Evolutionary conservation across 2,113 vertebrate species (phyloP), one percentile per base, ranked within the genome.

Genomic region (Salvelinus namaycush): DNA sequence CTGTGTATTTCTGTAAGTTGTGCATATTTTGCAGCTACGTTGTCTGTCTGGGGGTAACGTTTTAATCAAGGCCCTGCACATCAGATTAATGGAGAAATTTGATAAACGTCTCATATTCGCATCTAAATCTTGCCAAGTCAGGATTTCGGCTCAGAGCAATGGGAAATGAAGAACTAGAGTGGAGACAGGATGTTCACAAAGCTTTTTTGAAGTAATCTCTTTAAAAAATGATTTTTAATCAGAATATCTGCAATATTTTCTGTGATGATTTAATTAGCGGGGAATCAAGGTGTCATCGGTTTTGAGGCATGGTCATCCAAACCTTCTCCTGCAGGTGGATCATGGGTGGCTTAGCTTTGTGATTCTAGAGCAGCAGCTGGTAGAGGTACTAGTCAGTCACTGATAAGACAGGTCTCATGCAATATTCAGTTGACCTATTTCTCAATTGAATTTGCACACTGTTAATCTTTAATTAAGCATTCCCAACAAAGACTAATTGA

Each of bases 21-120:
- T 85, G 85, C 90, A 76, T 75, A 77, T 39, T 68, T 79, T 85
- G 83, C 89, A 85, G 84, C 86, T 86, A 86, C 81, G 75, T 74
- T 65, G 86, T 75, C 81, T 81, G 88, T 86, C 84, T 83, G 83
- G 34, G 79, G 86, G 83, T 70, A 68, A 80, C 78, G 49, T 82
- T 90, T 92, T 91, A 90, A 92, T 92, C 88, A 90, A 81, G 80
- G 44, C 64, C 62, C 13, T 13, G 64, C 80, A 57, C 87, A 86
- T 91, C 90, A 86, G 84, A 90, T 89, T 91, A 89, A 91, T 90
- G 89, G 88, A 89, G 87, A 79, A 90, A 87, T 86, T 81, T 91
- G 89, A 91, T 90, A 84, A 92, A 91, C 86, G 57, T 64, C 34
- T 74, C 13, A 51, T 81, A 87, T 90, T 88, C 77, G 72, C 84